Evolutionary conservation across 1,140 invertebrate species (phyloP).

Genomic region (Brachionus koreanus): DNA sequence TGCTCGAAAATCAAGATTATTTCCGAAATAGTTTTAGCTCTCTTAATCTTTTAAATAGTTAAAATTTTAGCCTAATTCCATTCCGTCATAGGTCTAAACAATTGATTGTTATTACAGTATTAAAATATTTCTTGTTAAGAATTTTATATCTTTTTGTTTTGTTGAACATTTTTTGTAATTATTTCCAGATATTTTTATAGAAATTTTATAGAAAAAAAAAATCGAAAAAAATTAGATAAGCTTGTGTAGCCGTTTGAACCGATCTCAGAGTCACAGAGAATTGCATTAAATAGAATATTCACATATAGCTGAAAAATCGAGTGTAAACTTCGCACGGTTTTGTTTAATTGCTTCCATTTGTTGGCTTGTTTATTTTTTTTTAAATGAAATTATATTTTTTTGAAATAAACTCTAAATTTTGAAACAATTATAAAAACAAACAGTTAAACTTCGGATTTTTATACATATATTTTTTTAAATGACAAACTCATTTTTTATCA

Average conservation of each 20-base stretch:
- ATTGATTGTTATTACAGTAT: background rate
- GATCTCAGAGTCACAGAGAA: background rate
- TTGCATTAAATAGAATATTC: background rate
- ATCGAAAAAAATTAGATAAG: background rate
- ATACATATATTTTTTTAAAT: background rate
- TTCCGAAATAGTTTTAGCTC: background rate
- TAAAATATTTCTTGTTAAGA: slow-evolving; percentile 5
- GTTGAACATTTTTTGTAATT: background rate
- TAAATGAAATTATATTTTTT: slow-evolving; percentile 18
- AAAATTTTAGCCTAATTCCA: background rate
- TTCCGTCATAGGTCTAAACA: background rate
- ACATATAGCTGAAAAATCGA: background rate
- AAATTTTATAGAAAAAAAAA: slow-evolving; percentile 18
- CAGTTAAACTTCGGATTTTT: background rate
- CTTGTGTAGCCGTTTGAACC: background rate
- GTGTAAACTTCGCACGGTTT: background rate
- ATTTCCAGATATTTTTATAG: background rate
- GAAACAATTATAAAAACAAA: background rate
- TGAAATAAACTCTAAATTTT: slow-evolving; percentile 15
- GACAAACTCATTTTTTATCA: background rate
- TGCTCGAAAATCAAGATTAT: background rate
- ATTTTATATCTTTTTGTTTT: background rate
- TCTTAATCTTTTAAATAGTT: slow-evolving; percentile 8
- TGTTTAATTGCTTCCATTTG: background rate
- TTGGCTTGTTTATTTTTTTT: background rate